Percentiles rank a stretch among this genome's conserved stretches.
phyloP scores from a whole-genome alignment of 2,113 vertebrate species.

The Ammodramus savannarum region DNA sequence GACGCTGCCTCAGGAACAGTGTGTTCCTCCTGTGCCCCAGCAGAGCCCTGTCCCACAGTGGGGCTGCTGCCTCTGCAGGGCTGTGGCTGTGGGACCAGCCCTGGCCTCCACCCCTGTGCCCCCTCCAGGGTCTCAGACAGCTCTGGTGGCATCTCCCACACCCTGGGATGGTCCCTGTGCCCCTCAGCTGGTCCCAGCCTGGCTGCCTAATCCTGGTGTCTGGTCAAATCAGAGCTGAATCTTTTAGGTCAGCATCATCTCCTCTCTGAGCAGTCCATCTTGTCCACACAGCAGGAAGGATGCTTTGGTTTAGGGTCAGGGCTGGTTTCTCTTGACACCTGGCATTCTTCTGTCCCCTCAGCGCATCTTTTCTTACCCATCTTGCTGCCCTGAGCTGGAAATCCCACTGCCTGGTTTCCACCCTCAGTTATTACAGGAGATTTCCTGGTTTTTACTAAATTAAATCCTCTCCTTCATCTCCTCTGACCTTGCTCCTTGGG shows the following conservation, averaged over 20 bases:
- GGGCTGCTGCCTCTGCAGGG: not conserved
- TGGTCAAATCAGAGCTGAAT: not conserved
- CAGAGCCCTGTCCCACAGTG: accelerated
- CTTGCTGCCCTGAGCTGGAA: not conserved
- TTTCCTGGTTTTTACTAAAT: not conserved
- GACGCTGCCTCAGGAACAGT: not conserved
- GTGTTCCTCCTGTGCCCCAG: not conserved
- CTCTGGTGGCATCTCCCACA: not conserved
- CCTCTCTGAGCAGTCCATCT: not conserved
- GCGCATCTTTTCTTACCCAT: not conserved
- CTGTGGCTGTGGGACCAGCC: not conserved
- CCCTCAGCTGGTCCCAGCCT: not conserved
- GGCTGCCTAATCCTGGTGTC: not conserved
- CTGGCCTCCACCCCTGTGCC: not conserved
- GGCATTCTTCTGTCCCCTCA: not conserved
- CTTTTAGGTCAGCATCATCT: no score
- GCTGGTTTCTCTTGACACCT: not conserved
- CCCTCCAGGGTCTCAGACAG: not conserved
- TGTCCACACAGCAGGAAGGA: not conserved
- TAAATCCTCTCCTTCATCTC: not conserved
- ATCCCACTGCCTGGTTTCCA: not conserved
- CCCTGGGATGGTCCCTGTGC: accelerated
- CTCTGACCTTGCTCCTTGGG: not conserved
- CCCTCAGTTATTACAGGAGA: not conserved
- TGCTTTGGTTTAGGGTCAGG: not conserved